Base-by-base conservation (phyloP, 2,113 vertebrate genomes). In the Dunckerocampus dactyliophorus region DNA sequence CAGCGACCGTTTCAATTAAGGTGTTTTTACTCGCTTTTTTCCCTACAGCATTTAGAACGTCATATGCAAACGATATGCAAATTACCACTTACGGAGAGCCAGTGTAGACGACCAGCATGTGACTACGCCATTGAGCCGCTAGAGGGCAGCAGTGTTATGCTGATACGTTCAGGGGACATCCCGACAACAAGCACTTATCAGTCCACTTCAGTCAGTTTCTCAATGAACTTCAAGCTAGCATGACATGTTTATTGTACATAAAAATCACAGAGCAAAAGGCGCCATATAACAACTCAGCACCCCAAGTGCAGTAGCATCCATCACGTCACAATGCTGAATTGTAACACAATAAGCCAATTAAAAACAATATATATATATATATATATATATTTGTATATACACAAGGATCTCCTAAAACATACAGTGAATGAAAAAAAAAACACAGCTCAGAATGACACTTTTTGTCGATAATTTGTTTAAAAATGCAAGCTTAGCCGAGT, bases 101-200 rank as follows among this genome's bases (percentile, higher is more conserved):
- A 34, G 31, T 34, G 3, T 34, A 34, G 7, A 34, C 6, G 31
- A 19, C 2, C 51, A 6, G 20, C 34, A 16, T 57, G 62, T 3
- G 21, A 10, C n/a, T 65, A 28, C 55, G 59, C 9, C 46, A 21
- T 42, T 48, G 28, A 22, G 34, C 77, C 75, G 71, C 63, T 61
- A 92, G 94, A 85, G 88, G 63, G 85, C 77, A 66, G 76, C 91
- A 47, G 69, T 89, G 59, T 89, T 86, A 87, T 87, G 66, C 8
- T 78, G 83, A 55, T 76, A 85, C 43, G 20, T 49, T 52, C 19
- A 67, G 17, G 14, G 31, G 12, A n/a, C 16, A 19, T 31, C 24
- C 22, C 1, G 51, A 16, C 8, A 19, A 37, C 9, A 13, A 37
- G 6, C 14, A 56, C n/a, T 8, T 5, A 12, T 14, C 10, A 42